Conservation (phyloP, 1,140 invertebrate genomes). For the Ditylenchus dipsaci region DNA sequence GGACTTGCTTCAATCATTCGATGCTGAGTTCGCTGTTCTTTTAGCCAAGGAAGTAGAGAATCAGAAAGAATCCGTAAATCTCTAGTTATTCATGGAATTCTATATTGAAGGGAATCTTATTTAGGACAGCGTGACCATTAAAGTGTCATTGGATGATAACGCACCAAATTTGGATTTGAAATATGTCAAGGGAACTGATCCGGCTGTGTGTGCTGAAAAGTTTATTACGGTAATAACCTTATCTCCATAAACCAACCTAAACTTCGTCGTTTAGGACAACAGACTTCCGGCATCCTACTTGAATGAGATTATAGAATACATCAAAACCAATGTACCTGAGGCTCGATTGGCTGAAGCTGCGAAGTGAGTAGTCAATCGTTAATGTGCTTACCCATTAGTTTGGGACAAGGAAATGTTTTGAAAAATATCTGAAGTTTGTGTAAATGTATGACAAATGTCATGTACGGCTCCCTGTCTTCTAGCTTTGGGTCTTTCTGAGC, state of each 20-base stretch:
- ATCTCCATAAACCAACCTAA: too few relatives aligned
- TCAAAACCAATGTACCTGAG: slow-evolving; percentile 39
- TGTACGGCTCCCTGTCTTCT: too few relatives aligned
- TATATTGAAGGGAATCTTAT: background rate
- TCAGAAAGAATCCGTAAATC: background rate
- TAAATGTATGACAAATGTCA: too few relatives aligned
- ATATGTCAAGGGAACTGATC: slow-evolving; percentile 74
- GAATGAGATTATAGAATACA: slow-evolving; percentile 41
- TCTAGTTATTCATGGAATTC: background rate
- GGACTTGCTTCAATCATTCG: slow-evolving; percentile 65
- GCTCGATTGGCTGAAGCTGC: slow-evolving; percentile 10
- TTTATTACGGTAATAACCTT: slow-evolving; percentile 64
- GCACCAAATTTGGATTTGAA: slow-evolving; percentile 77
- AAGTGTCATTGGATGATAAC: slow-evolving; percentile 85
- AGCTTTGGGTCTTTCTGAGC: too few relatives aligned
- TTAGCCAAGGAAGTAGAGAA: background rate
- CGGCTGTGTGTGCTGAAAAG: slow-evolving; percentile 67
- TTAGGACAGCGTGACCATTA: slow-evolving; percentile 62
- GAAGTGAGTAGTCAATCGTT: slow-evolving; percentile 7
- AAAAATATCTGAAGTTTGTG: too few relatives aligned
- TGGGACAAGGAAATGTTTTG: too few relatives aligned
- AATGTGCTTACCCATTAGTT: too few relatives aligned
- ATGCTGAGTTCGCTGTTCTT: slow-evolving; percentile 6
- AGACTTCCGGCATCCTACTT: slow-evolving; percentile 31
- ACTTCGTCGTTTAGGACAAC: slow-evolving; percentile 27